Base-by-base conservation (phyloP, 2,797 vertebrate species). In the Heterohyrax brucei region DNA sequence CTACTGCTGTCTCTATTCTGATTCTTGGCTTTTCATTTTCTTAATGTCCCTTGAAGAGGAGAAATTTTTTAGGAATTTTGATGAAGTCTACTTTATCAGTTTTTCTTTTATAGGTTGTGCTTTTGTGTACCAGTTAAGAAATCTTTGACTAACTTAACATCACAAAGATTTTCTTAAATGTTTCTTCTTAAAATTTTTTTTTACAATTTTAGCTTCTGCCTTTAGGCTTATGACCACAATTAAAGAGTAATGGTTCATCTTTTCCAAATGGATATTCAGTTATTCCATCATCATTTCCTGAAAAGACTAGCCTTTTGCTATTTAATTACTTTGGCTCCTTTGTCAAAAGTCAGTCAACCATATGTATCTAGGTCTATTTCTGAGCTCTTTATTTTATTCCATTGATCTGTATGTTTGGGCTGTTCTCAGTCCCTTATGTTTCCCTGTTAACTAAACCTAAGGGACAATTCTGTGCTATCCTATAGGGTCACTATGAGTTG, bases 301-400 rank as follows among this genome's bases (percentile, higher is more conserved):
- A 56, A 56, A 56, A 56, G 53, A 56, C 53, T 56, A 56, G 13
- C 53, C 53, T 56, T 53, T 61, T 21, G 22, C 59, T 22, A 19
- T 94, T 93, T 93, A 87, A 93, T 88, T 91, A 50, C 33, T 46
- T 77, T 93, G 61, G 16, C 3, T 87, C 72, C 86, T 87, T 80
- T 86, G 75, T 89, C 80, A 89, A 72, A 90, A 82, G 46, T 59
- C 48, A 86, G 88, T 77, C 66, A 61, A 53, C 73, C 46, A 5
- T 81, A 33, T 80, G 16, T 28, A n/a, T 72, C 5, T 85, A 75
- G 7, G 46, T 86, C n/a, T 77, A 3, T 70, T 76, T 93, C 78
- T 91, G 26, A 84, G 30, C 53, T 56, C 53, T 22, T 77, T 64
- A 19, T 77, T 92, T 88, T 48, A 30, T 64, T 50, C 30, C 28